A percentile compares a stretch with the other conserved stretches of the same genome.
These are phyloP conservation scores for Aethes cnicana DNA, from an alignment of 2,888 invertebrate genomes.

Conservation along the genomic window DNA sequence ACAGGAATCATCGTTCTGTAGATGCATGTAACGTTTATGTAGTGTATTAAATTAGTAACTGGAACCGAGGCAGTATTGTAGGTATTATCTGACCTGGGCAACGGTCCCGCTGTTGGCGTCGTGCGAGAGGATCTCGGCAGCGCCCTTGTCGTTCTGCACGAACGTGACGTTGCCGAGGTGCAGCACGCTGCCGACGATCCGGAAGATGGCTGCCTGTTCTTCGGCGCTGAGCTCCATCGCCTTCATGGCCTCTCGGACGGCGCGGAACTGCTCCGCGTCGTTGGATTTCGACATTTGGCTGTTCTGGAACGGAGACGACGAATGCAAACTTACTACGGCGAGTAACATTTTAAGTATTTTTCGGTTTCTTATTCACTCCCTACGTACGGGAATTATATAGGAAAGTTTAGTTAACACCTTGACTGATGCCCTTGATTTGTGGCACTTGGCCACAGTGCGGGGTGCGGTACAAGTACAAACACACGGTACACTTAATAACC, in stretches of 20 bases:
- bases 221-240: constrained; percentile 88
- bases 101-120: constrained; percentile 82
- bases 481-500: no score
- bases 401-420: no score
- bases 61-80: no score
- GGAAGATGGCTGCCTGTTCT: constrained; percentile 89
- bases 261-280: constrained; percentile 87
- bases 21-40: no score
- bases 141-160: constrained; percentile 86
- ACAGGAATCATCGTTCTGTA: no score
- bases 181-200: constrained; percentile 91
- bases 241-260: constrained; percentile 88
- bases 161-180: constrained; percentile 94
- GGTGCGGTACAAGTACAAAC: no score
- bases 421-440: no score
- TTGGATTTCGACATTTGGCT: constrained; percentile 52
- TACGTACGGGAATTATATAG: no score
- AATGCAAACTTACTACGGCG: background rate
- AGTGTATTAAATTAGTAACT: no score
- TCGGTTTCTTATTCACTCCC: no score
- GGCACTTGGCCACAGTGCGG: no score
- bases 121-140: constrained; percentile 85
- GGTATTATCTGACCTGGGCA: constrained; percentile 85
- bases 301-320: constrained; percentile 43
- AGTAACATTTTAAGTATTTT: no score